A percentile compares a stretch with the other conserved stretches of the same genome.
These are phyloP conservation scores for Tetramorium alpestre DNA, from an alignment of 1,140 invertebrate genomes.

Conservation along the genomic window DNA sequence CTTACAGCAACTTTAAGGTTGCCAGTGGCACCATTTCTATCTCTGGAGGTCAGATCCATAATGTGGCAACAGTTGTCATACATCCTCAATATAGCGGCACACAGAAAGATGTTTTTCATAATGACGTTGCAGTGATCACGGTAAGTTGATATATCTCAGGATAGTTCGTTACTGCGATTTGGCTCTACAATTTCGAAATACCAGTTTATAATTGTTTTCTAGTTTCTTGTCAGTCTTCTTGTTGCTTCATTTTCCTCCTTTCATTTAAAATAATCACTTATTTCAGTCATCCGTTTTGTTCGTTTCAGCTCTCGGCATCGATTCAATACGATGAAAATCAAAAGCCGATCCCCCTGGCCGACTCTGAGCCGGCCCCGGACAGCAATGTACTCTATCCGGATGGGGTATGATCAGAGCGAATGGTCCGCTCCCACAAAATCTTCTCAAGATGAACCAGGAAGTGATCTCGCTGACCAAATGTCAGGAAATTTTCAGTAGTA, in stretches of 20 bases:
- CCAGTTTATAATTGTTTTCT: background rate
- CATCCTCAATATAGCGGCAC: constrained; percentile 61
- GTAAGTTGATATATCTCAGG: constrained; percentile 43
- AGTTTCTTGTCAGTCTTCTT: background rate
- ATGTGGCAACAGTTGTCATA: constrained; percentile 14
- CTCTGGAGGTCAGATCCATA: constrained; percentile 4
- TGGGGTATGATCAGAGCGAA: background rate
- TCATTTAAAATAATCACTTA: background rate
- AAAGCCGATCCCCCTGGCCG: background rate
- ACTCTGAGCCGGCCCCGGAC: background rate
- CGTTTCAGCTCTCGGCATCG: background rate
- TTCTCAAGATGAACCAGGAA: background rate
- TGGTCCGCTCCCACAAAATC: background rate
- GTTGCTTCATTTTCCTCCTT: background rate
- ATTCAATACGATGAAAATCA: background rate
- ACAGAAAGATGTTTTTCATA: too few relatives aligned
- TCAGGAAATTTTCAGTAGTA: background rate
- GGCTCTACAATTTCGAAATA: background rate
- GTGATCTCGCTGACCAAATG: background rate
- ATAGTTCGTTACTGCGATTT: background rate
- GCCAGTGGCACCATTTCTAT: constrained; percentile 29
- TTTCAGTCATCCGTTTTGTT: background rate
- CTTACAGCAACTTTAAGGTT: constrained; percentile 77
- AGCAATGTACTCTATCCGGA: background rate
- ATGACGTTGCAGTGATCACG: constrained; percentile 68